A percentile compares a stretch with the other conserved stretches of the same genome.
These are phyloP conservation scores for Collichthys lucidus DNA, from an alignment of 2,113 vertebrate species.

Conservation along the genomic window DNA sequence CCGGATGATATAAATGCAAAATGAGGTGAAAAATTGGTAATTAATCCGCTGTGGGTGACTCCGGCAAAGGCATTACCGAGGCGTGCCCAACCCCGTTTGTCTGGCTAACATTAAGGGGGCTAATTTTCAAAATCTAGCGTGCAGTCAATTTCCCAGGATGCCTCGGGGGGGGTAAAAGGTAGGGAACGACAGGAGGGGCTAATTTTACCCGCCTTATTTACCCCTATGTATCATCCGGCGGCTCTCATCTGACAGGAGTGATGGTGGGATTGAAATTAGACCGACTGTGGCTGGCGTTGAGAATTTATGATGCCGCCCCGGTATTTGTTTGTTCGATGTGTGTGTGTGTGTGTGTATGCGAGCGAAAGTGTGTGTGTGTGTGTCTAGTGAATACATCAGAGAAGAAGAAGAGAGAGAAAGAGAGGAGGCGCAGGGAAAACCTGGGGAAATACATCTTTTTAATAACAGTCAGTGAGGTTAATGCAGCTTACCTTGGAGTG, in stretches of 20 bases:
- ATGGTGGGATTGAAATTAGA: conserved; percentile 90
- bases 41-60: conserved; percentile 95
- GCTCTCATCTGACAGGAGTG: conserved; percentile 91
- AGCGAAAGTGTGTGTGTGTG: conserved; percentile 29
- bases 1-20: conserved; percentile 68
- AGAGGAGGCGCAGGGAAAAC: conserved; percentile 87
- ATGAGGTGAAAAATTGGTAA: conserved; percentile 93
- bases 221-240: conserved; percentile 96
- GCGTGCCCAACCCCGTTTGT: conserved; percentile 88
- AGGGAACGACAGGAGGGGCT: conserved; percentile 94
- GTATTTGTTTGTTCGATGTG: conserved; percentile 90
- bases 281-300: conserved; percentile 90
- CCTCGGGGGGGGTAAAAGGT: conserved; percentile 92
- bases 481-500: conserved; percentile 98
- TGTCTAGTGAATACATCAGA: conserved; percentile 50
- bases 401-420: conserved; percentile 41
- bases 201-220: conserved; percentile 99
- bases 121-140: conserved; percentile 99
- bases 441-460: conserved; percentile 96
- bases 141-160: conserved; percentile 98
- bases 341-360: conserved; percentile 23
- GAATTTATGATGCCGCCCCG: conserved; percentile 93
- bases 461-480: conserved; percentile 98
- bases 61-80: conserved; percentile 89
- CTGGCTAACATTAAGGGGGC: conserved; percentile 96